Evolutionary conservation across 2,888 invertebrate species (phyloP), one percentile per base, ranked within the genome.

Genomic region (Nysson spinosus): DNA sequence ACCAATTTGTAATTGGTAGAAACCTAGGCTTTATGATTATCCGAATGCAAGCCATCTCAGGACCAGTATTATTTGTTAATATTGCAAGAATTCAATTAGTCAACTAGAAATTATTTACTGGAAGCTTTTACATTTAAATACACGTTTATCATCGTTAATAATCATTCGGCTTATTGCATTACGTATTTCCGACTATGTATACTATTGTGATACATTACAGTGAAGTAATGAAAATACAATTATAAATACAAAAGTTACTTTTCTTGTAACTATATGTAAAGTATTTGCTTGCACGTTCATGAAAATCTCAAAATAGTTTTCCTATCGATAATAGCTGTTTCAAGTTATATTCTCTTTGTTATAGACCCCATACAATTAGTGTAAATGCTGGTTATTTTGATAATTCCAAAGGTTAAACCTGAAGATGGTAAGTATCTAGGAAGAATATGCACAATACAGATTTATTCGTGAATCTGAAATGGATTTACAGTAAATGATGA

Each of bases 281-380:
- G 12, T 26, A 24, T 24, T 28, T 14, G 22, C 39, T 43, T 28
- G 22, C 26, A 44, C 32, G 9, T 19, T 9, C 49, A 16, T 43
- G 32, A 60, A 54, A 4, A 60, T 71, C 40, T 55, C 40, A 42
- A 57, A 64, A 14, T 40, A 64, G 64, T 46, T 43, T 69, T 60
- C 32, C 42, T 43, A 58, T 57, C 64, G 68, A 56, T 72, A 66
- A 75, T 75, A 80, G 79, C 79, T 78, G 79, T 76, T 81, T 84
- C 80, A 85, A 85, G 83, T 84, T 83, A 80, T 84, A 83, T 85
- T 85, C 85, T 85, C 85, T 85, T 85, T 85, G 85, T 85, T 85
- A 85, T 85, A 85, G 84, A 85, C 83, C 82, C 85, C 82, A 81
- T 85, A 85, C 85, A 85, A 82, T 83, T 85, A 85, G 85, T 83